These are phyloP conservation scores for Conus canariensis DNA, from an alignment of 2,888 invertebrate genomes.

Conservation along the genomic window DNA sequence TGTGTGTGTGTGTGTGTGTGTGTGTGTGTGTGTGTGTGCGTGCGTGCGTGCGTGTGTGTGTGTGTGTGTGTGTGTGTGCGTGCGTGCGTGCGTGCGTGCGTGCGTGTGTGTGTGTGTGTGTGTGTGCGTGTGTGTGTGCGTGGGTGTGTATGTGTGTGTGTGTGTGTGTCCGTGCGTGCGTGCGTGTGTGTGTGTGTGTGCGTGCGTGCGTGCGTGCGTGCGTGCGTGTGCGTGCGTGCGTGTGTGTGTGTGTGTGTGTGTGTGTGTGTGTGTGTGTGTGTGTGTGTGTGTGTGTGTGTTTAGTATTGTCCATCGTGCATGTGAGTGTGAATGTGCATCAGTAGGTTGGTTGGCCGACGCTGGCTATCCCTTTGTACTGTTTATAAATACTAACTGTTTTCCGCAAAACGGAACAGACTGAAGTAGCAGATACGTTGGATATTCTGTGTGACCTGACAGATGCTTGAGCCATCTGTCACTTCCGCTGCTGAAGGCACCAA, in stretches of 20 bases:
- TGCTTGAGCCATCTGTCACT: too few relatives aligned
- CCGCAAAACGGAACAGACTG: too few relatives aligned
- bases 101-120: background rate
- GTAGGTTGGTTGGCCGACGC: too few relatives aligned
- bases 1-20: slow-evolving; percentile 5
- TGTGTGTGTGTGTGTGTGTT: background rate
- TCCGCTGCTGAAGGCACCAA: too few relatives aligned
- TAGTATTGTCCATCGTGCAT: background rate
- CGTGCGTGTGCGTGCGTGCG: background rate
- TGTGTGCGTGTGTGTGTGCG: too few relatives aligned
- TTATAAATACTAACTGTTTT: too few relatives aligned
- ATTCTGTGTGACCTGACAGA: too few relatives aligned
- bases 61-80: slow-evolving; percentile 1
- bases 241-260: background rate
- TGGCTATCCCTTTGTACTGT: too few relatives aligned
- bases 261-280: slow-evolving; percentile 10
- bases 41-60: background rate
- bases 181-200: slow-evolving; percentile 5
- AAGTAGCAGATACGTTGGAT: too few relatives aligned
- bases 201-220: background rate
- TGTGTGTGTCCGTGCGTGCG: background rate
- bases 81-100: background rate
- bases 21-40: background rate
- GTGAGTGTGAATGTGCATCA: background rate
- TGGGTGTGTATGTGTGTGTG: background rate